Base-by-base conservation (phyloP, 2,888 invertebrate species). In the Microctonus aethiopoides region DNA sequence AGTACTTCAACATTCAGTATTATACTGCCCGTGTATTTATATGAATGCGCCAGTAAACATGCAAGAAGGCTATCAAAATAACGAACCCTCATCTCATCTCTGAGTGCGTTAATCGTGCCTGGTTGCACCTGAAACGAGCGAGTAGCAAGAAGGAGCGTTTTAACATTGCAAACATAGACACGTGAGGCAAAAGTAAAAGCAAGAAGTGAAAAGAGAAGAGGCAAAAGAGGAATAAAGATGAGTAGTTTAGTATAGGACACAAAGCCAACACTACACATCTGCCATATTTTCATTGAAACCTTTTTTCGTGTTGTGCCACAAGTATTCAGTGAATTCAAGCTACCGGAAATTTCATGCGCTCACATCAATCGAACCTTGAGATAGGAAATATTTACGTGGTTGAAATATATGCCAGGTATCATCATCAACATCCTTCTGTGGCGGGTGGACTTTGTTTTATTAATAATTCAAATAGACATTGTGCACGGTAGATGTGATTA, bases 11-110 rank as follows among this genome's bases (percentile, higher is more conserved):
- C 59, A 57, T 63, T 32, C 20, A 60, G 32, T 52, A 36, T 54
- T 46, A n/a, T 46, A n/a, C 46, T 46, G 51, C 46, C 41, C 56
- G 29, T 67, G 46, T 32, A 46, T 66, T 32, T 52, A 61, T 68
- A 59, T 63, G 61, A 41, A 68, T 68, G 72, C 71, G 46, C 71
- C 71, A 70, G 57, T 70, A 71, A 71, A 61, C 74, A 74, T 46
- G 67, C 63, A 68, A 73, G 79, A 70, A 77, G 74, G 78, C 82
- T 83, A 84, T 84, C 84, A 80, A 82, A 83, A 83, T 84, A 83
- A 84, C 79, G 82, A 84, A 80, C 77, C 79, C 76, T 57, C 63
- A 78, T 78, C 80, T 79, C 79, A 79, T 81, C 80, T 79, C 54
- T 74, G 75, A 78, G 80, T 77, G 76, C 75, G 79, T 83, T 81